Conservation (phyloP, 1,140 invertebrate species). For the Hylaeus anthracinus region DNA sequence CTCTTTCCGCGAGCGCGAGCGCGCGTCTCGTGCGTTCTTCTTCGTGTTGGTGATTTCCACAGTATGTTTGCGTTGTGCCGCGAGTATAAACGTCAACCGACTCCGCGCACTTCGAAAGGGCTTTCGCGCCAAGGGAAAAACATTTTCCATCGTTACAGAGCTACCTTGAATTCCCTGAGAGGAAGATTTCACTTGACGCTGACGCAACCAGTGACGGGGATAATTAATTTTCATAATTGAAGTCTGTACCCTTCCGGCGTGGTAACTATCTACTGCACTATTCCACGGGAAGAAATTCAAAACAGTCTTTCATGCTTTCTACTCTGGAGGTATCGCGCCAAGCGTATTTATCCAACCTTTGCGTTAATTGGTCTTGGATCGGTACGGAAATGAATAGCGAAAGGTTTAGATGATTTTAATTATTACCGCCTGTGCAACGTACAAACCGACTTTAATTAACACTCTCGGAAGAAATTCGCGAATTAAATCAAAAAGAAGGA, state of each 20-base stretch:
- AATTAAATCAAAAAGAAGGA: not conserved
- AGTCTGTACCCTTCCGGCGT: conserved; percentile 12
- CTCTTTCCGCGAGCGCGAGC: conserved; percentile 2
- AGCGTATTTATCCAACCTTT: not conserved
- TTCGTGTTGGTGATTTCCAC: not conserved
- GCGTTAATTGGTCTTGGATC: too few relatives aligned
- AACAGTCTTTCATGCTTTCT: not conserved
- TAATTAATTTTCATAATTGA: conserved; percentile 46
- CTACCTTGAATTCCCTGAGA: not conserved
- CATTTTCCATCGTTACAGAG: conserved; percentile 8
- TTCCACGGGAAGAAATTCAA: not conserved
- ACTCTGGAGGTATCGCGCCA: not conserved
- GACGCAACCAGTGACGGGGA: conserved; percentile 19
- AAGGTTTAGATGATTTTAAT: not conserved
- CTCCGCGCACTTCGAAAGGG: not conserved
- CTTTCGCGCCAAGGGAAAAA: conserved; percentile 33
- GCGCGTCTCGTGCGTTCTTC: conserved; percentile 4
- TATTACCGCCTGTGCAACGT: not conserved
- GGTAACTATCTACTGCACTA: not conserved
- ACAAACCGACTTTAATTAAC: not conserved
- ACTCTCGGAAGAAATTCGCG: not conserved
- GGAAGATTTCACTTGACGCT: conserved; percentile 17
- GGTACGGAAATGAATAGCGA: not conserved
- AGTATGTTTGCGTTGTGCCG: conserved; percentile 24
- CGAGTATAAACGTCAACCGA: conserved; percentile 52